Base-by-base conservation (phyloP, 2,888 invertebrate species). In the Odontomyia ornata region DNA sequence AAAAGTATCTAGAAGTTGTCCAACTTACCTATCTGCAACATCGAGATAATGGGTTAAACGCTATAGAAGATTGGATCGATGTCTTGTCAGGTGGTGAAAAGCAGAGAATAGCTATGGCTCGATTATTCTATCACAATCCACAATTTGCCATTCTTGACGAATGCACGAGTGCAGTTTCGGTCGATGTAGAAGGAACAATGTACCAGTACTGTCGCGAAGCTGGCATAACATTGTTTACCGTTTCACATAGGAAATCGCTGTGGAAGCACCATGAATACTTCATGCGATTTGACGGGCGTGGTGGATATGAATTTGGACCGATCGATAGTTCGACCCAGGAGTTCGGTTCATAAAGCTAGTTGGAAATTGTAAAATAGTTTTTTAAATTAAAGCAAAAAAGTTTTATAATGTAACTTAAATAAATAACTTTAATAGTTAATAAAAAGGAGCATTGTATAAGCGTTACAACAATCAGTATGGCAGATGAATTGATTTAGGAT, bases 71-170 rank as follows among this genome's bases (percentile, higher is more conserved):
- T 88, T 99, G 99, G 99, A 95, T 98, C 91, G 99, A 99, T 86
- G 97, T 99, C 0, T 88, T 99, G 4, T 97, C 96, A 46, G 99
- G 99, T 0, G 99, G 99, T 15, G 99, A 99, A 88, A 99, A 99
- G 84, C 99, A 99, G 87, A 89, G 99, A 83, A 93, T 99, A 82
- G 99, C 99, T 90, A 99, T 99, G 98, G 97, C 98, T 15, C 91
- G 98, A 18, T 89, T 99, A 80, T 98, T 99, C 88, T 99, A 99
- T 88, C 98, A 99, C 87, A 92, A 92, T 84, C 99, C 99, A 0
- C 98, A 98, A 88, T 99, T 99, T 88, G 99, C 99, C 13, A 99
- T 99, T 83, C 88, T 99, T 81, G 99, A 99, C 84, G 99, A 99
- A 86, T 99, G 99, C 85, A 99, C 99, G 0, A 97, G 97, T 85